These are phyloP conservation scores for Strigamia maritima DNA, from an alignment of 2,888 invertebrate genomes.

Conservation along the genomic window DNA sequence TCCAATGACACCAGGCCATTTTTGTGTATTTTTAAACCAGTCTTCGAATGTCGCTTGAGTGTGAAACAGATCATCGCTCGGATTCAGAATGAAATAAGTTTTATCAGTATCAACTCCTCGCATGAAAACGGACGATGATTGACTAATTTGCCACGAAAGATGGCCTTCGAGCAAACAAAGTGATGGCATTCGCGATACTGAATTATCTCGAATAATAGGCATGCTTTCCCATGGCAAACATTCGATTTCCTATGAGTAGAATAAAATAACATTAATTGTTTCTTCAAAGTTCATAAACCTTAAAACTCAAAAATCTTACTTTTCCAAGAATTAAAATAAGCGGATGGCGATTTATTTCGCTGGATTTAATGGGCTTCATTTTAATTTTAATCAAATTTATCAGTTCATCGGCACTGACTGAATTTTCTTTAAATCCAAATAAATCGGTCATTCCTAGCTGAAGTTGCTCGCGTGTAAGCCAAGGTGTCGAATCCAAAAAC, in stretches of 20 bases:
- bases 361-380: not conserved
- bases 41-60: conserved; percentile 63
- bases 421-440: not conserved
- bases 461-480: not conserved
- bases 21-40: conserved; percentile 55
- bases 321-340: conserved; percentile 12
- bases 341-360: not conserved
- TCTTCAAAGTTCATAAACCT: not conserved
- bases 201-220: conserved; percentile 63
- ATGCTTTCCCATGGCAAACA: conserved; percentile 76
- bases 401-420: not conserved
- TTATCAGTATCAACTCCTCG: conserved; percentile 59
- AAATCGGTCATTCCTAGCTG: not conserved
- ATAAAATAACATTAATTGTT: not conserved
- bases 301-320: not conserved
- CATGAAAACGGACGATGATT: conserved; percentile 35
- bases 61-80: conserved; percentile 64
- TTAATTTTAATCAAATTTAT: not conserved
- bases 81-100: conserved; percentile 65
- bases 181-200: conserved; percentile 72
- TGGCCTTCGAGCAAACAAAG: conserved; percentile 50
- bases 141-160: not conserved
- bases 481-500: not conserved
- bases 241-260: conserved; percentile 63
- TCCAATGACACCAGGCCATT: conserved; percentile 63